phyloP scores from a whole-genome alignment of 2,888 invertebrate species.

The Eueremaeus valkanovi region DNA sequence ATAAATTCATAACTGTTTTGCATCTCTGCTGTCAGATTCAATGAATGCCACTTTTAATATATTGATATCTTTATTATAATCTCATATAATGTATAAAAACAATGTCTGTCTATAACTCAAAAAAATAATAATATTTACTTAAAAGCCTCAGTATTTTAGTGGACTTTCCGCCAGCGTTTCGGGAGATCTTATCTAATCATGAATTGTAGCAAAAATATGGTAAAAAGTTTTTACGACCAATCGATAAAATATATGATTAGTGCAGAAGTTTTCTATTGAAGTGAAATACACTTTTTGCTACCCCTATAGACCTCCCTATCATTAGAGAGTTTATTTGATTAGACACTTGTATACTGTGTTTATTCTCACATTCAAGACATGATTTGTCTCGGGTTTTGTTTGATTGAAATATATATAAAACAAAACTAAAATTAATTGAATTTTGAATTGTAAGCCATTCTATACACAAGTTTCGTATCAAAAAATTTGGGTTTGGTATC shows the following conservation, averaged over 20 bases:
- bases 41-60: conserved; percentile 1
- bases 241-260: conserved; percentile 11
- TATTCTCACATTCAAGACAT: conserved; percentile 3
- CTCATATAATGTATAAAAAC: background rate
- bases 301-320: too few species aligned
- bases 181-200: background rate
- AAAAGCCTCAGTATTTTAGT: background rate
- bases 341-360: background rate
- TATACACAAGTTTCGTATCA: too few species aligned
- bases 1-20: background rate
- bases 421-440: conserved; percentile 1
- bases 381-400: conserved; percentile 15
- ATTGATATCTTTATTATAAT: background rate
- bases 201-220: background rate
- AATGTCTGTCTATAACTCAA: background rate
- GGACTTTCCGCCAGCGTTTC: background rate
- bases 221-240: background rate
- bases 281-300: too few species aligned
- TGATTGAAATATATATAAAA: background rate
- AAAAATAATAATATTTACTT: background rate
- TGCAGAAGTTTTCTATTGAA: too few species aligned
- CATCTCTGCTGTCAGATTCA: background rate
- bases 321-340: background rate
- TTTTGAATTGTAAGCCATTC: conserved; percentile 14
- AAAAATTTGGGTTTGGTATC: too few species aligned